Percentiles rank a stretch among this genome's conserved stretches.
phyloP scores from a whole-genome alignment of 2,888 invertebrate genomes.

The Agelastica alni region DNA sequence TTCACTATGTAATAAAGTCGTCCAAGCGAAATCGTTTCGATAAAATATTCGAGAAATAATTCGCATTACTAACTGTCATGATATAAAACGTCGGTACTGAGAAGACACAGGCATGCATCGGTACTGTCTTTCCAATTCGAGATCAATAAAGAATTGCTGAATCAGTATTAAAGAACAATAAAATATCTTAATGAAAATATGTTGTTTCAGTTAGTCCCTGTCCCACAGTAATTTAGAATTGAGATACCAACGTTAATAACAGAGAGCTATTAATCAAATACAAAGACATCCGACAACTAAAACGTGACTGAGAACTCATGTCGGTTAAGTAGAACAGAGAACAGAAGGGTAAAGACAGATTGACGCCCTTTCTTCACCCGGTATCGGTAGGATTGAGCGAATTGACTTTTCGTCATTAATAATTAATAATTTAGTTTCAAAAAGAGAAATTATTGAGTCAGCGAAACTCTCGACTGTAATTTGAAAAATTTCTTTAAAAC shows the following conservation, averaged over 20 bases:
- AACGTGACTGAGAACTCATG: constrained; percentile 53
- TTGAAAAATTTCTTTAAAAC: no score
- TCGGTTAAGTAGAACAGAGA: constrained; percentile 51
- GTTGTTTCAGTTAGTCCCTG: constrained; percentile 40
- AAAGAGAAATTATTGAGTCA: no score
- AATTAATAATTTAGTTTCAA: no score
- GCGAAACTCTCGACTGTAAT: no score
- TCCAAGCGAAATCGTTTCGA: no score
- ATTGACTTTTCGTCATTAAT: no score
- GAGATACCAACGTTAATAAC: constrained; percentile 47
- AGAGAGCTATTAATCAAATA: constrained; percentile 54
- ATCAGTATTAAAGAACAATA: constrained; percentile 36
- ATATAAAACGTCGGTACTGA: no score
- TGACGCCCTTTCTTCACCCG: constrained; percentile 45
- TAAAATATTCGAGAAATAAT: no score
- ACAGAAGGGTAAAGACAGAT: constrained; percentile 53
- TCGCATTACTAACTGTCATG: no score
- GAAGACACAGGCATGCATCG: constrained; percentile 16
- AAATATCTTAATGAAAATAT: constrained; percentile 38
- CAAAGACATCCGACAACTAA: constrained; percentile 54
- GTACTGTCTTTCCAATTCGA: constrained; percentile 18
- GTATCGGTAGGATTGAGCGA: no score
- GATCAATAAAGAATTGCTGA: constrained; percentile 26
- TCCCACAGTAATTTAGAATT: constrained; percentile 43
- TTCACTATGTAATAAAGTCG: no score